Evolutionary conservation across 1,140 invertebrate species (phyloP).

Genomic region (Drosophila pseudoobscura): DNA sequence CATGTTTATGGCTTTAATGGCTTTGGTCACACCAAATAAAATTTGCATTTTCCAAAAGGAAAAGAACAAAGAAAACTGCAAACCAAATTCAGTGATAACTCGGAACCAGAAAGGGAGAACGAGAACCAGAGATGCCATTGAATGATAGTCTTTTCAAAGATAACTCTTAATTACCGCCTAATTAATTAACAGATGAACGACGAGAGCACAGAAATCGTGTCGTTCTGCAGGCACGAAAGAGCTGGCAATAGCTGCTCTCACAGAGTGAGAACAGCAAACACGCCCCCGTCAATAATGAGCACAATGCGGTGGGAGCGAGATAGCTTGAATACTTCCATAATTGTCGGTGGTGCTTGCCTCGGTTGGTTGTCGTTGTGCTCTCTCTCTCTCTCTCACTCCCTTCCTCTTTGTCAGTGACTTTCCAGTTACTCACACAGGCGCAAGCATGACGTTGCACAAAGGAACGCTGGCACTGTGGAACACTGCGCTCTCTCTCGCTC

Average conservation of each 20-base stretch:
- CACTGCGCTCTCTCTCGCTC: slow-evolving; percentile 28
- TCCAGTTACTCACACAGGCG: slow-evolving; percentile 52
- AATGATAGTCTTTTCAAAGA: slow-evolving; percentile 46
- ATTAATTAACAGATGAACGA: slow-evolving; percentile 70
- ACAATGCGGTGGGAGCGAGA: slow-evolving; percentile 24
- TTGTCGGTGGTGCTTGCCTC: slow-evolving; percentile 31
- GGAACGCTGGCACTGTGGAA: slow-evolving; percentile 46
- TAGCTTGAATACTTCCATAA: slow-evolving; percentile 53
- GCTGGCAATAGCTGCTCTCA: slow-evolving; percentile 36
- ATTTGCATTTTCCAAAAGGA: slow-evolving; percentile 40
- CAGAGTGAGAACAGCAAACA: neutral
- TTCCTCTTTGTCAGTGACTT: slow-evolving; percentile 10
- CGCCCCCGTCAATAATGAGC: too few species aligned
- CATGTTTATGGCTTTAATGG: slow-evolving; percentile 61
- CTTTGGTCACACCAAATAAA: slow-evolving; percentile 38
- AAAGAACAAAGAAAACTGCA: slow-evolving; percentile 9
- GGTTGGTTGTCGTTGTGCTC: slow-evolving; percentile 23
- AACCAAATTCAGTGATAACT: slow-evolving; percentile 12
- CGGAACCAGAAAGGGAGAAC: neutral
- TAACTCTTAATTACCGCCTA: slow-evolving; percentile 77
- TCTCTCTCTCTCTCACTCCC: too few species aligned
- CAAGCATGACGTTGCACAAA: slow-evolving; percentile 1
- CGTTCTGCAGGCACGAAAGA: slow-evolving; percentile 35
- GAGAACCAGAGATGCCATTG: slow-evolving; percentile 26
- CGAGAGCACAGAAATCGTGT: slow-evolving; percentile 9